Base-by-base conservation (phyloP, 2,797 vertebrate genomes). In the Lutjanus argentimaculatus region DNA sequence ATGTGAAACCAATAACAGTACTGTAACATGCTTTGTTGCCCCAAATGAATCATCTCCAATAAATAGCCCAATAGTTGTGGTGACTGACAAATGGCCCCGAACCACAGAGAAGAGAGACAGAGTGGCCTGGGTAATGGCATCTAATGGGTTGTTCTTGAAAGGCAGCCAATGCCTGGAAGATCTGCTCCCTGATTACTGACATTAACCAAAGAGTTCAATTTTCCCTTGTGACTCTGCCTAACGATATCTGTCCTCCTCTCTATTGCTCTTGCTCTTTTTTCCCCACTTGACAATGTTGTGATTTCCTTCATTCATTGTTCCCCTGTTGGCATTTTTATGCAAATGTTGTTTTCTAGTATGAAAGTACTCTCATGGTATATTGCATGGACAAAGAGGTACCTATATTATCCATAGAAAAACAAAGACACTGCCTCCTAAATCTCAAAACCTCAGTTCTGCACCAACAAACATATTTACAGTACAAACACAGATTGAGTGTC, bases 231-330 rank as follows among this genome's bases (percentile, higher is more conserved):
- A 83, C 71, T 84, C 52, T 51, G 58, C 40, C 71, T 83, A 64
- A 79, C 10, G 6, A 58, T 79, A 72, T 89, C 68, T 75, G 58
- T 72, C 67, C 72, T 85, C 75, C 36, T 72, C 57, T 83, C 15
- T 30, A 14, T 52, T 67, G n/a, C 86, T 75, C 25, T n/a, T 62
- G 43, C 11, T 62, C 5, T 64, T 79, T 61, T 22, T 70, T 7
- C 10, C 16, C 6, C 43, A 30, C 55, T 61, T 48, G 52, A 76
- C 67, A 70, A 55, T 75, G 56, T 62, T 14, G 36, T 14, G 78
- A 95, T 95, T 91, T 95, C 92, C 89, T 96, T 90, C 95, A 73
- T 81, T 85, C 68, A 85, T 12, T 42, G 6, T 53, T 69, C 11
- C 7, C 16, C 22, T 52, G 43, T 36, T 30, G 12, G 17, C 36